A percentile compares a stretch with the other conserved stretches of the same genome.
phyloP scores from a whole-genome alignment of 2,113 vertebrate genomes.

The Rallus limicola region DNA sequence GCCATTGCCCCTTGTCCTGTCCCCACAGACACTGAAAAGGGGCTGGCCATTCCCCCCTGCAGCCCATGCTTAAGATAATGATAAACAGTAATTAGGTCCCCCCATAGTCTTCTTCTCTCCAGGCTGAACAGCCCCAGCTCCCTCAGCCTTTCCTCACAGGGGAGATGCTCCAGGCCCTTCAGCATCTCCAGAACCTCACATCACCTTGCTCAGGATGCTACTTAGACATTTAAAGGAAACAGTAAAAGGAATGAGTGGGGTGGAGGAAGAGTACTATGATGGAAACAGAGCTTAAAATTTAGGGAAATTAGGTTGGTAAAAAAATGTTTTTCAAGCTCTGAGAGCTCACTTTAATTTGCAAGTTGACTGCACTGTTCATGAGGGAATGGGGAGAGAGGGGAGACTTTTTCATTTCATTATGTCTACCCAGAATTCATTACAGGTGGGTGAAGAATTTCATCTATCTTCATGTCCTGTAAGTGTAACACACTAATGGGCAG shows the following conservation, averaged over 20 bases:
- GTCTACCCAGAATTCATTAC: neutral
- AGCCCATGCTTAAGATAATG: too few relatives aligned
- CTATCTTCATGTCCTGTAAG: neutral
- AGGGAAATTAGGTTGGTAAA: neutral
- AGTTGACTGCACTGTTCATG: neutral
- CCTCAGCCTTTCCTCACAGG: too few relatives aligned
- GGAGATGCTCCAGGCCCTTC: too few relatives aligned
- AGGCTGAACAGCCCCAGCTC: too few relatives aligned
- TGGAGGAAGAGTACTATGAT: neutral
- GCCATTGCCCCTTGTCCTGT: too few relatives aligned
- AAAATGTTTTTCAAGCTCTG: neutral
- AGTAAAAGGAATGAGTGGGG: accelerated
- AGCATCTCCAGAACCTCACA: too few relatives aligned
- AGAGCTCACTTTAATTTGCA: neutral
- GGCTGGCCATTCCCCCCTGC: too few relatives aligned
- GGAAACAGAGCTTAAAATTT: neutral
- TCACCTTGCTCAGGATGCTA: neutral
- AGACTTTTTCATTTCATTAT: neutral
- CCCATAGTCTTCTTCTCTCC: too few relatives aligned
- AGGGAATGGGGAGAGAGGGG: neutral
- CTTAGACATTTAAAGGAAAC: neutral
- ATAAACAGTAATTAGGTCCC: too few relatives aligned
- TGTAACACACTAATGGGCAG: neutral
- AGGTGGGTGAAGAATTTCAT: neutral
- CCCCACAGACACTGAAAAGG: too few relatives aligned